Percentiles rank a stretch among this genome's conserved stretches.
Conservation (phyloP, 2,113 vertebrate species). For the Otis tarda region DNA sequence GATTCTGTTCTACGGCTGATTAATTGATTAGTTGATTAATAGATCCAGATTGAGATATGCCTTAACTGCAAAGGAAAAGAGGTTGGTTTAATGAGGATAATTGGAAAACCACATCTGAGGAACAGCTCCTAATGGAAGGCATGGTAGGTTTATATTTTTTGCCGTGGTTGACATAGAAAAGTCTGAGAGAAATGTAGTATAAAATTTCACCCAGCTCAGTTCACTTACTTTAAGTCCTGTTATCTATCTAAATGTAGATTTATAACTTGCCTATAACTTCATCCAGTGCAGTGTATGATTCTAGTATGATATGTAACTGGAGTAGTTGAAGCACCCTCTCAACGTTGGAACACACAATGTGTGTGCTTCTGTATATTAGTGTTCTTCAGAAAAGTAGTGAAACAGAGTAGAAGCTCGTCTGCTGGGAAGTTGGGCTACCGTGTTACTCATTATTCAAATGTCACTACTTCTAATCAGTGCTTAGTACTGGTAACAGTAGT, state of each 20-base stretch:
- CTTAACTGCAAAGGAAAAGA: not conserved
- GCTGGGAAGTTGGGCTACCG: accelerated
- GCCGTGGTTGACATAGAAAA: not conserved
- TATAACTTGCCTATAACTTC: not conserved
- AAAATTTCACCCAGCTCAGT: not conserved
- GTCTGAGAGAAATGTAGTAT: not conserved
- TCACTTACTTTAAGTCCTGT: not conserved
- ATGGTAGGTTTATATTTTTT: not conserved
- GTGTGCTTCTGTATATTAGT: accelerated
- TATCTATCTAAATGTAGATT: not conserved
- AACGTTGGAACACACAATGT: accelerated
- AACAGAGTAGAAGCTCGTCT: not conserved
- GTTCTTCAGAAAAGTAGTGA: not conserved
- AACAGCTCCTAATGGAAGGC: accelerated
- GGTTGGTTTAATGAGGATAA: not conserved
- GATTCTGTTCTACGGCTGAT: not conserved
- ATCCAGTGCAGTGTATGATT: not conserved
- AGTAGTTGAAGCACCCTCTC: not conserved
- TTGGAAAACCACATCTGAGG: not conserved
- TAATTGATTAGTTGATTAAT: not conserved
- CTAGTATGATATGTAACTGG: accelerated
- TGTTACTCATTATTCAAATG: not conserved
- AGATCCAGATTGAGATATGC: not conserved
- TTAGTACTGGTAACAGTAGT: not conserved
- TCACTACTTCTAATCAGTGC: not conserved